Evolutionary conservation across 2,888 invertebrate species (phyloP).

Genomic region (Marasmarcha lunaedactyla): DNA sequence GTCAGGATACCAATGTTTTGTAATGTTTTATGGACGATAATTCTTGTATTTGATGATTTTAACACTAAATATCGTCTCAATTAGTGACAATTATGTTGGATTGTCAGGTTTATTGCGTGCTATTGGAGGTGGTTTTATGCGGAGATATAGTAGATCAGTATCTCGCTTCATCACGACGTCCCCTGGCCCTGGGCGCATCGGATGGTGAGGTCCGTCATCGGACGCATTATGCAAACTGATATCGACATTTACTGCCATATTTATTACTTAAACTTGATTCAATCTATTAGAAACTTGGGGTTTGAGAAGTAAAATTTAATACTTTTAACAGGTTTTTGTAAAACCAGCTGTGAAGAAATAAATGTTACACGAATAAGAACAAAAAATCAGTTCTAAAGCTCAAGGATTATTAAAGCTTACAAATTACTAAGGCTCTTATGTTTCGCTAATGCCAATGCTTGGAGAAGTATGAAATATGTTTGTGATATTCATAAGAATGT

Average conservation of each 20-base stretch:
- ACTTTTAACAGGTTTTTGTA: no score
- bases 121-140: neutral
- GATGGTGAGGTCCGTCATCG: constrained; percentile 42
- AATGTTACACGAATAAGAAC: no score
- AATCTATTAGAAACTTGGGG: no score
- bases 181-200: constrained; percentile 46
- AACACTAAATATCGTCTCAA: neutral
- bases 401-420: constrained; percentile 21
- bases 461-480: neutral
- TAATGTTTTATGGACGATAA: constrained; percentile 18
- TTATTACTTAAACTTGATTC: no score
- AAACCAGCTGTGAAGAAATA: no score
- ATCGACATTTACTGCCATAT: constrained; percentile 35
- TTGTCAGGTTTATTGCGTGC: neutral
- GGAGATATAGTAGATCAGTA: constrained; percentile 22
- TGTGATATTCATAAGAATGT: constrained; percentile 8
- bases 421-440: constrained; percentile 28
- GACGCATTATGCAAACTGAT: constrained; percentile 44
- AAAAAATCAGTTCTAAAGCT: constrained; percentile 16
- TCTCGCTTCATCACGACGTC: constrained; percentile 42
- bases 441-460: neutral
- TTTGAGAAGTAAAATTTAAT: no score
- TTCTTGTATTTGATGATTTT: constrained; percentile 1
- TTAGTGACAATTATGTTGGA: neutral
- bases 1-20: constrained; percentile 46